Base-by-base conservation (phyloP, 2,888 invertebrate genomes). In the Loripinus fragilis region DNA sequence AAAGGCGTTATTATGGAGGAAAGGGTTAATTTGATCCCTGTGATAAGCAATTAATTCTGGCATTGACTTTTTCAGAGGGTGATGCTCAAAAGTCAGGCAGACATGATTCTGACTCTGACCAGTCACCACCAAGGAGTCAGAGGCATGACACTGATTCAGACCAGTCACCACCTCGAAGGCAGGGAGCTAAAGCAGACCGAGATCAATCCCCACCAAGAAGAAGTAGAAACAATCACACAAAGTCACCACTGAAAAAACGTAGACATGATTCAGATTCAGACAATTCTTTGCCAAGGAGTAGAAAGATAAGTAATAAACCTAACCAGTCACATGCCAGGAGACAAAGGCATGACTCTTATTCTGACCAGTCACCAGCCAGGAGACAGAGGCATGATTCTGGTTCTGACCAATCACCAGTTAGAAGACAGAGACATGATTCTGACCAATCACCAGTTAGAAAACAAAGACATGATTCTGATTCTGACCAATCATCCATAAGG, bases 251-350 rank as follows among this genome's bases (percentile, higher is more conserved):
- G 38, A 38, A 38, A 35, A 88, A 88, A 17, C 87, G 69, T 88
- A 74, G 81, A 96, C 96, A 92, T 96, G 96, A 92, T 97, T 97
- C 93, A 94, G 97, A 88, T 64, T 85, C 84, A 8, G 92, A 93
- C 81, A 55, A 89, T 45, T 92, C 92, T 65, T 90, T 91, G 10
- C 90, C 87, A 60, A 90, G 90, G 78, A 90, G 86, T 69, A 50
- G 74, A 48, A 86, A 88, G 76, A 85, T 88, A n/a, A n/a, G n/a
- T n/a, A n/a, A n/a, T n/a, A n/a, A n/a, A n/a, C n/a, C n/a, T 85
- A 87, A 76, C 2, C 30, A 2, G 73, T 20, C 70, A 74, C 74
- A 83, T 89, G 71, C 90, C n/a, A n/a, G n/a, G n/a, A n/a, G n/a
- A n/a, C n/a, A n/a, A n/a, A n/a, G n/a, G n/a, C n/a, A n/a, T n/a